Base-by-base conservation (phyloP, 2,113 vertebrate species). In the Epinephelus cyanopodus region DNA sequence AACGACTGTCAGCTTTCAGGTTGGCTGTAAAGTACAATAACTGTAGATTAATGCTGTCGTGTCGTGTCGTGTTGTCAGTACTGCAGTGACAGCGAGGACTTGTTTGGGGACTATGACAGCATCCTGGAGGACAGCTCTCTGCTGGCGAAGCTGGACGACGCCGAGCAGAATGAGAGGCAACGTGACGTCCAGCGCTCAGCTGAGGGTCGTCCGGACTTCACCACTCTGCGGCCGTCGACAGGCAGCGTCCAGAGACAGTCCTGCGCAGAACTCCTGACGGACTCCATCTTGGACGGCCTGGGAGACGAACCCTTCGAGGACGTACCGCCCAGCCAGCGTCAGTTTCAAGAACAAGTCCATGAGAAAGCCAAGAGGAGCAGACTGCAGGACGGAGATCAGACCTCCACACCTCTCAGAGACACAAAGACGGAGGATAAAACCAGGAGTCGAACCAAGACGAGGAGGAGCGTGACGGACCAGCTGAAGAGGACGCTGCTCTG, bases 41-140 rank as follows among this genome's bases (percentile, higher is more conserved):
- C 33, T 6, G 33, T 37, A 37, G 33, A 25, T 19, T 42, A 53
- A 82, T 11, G 78, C 2, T 45, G 7, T 45, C 3, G 42, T 45
- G 7, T 45, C 2, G 2, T 42, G 7, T 42, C 2, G 42, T 45
- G 7, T 45, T 8, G 42, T 45, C 90, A 99, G 98, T 91, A 68
- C 64, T 87, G 72, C 69, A 94, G 95, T 1, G 96, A 96, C 0
- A 95, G 94, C 9, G 98, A 98, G 71, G 98, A 99, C 64, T 74
- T 99, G 52, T 99, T 99, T 66, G 97, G 95, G 0, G 96, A 95
- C 83, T 97, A 96, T 25, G 96, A 97, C 86, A 97, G 97, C 86
- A 95, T 98, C 75, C 90, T 80, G 76, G 95, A 92, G 54, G 96
- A 96, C 23, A 74, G 90, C 54, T 97, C 97, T 3, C 77, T 98